These are phyloP conservation scores for Drosophila biarmipes DNA, from an alignment of 1,140 invertebrate genomes.

Conservation along the genomic window DNA sequence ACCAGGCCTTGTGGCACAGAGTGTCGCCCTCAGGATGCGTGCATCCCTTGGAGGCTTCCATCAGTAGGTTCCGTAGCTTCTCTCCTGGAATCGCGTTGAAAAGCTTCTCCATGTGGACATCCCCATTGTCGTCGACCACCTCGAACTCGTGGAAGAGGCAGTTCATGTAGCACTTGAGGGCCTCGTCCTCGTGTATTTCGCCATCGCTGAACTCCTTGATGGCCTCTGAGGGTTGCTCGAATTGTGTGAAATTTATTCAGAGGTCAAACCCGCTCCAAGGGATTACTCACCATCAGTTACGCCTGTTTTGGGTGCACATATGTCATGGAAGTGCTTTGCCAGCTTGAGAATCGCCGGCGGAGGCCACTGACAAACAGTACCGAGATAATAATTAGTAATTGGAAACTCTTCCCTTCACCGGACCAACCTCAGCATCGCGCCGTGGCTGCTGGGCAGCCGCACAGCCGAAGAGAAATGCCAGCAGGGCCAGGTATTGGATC, in stretches of 20 bases:
- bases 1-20: slow-evolving; percentile 76
- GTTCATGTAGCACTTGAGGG: slow-evolving; percentile 78
- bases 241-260: too few species aligned
- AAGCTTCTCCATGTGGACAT: slow-evolving; percentile 74
- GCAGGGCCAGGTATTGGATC: slow-evolving; percentile 27
- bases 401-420: not conserved
- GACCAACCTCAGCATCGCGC: slow-evolving; percentile 46
- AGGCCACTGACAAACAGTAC: slow-evolving; percentile 25
- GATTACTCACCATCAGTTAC: slow-evolving; percentile 47
- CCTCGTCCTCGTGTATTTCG: slow-evolving; percentile 70
- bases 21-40: slow-evolving; percentile 72
- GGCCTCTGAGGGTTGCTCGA: slow-evolving; percentile 39
- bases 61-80: slow-evolving; percentile 48
- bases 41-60: slow-evolving; percentile 67
- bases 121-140: slow-evolving; percentile 76
- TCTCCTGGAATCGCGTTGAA: slow-evolving; percentile 50
- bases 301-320: slow-evolving; percentile 58
- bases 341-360: slow-evolving; percentile 40
- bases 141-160: slow-evolving; percentile 73
- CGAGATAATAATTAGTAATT: not conserved
- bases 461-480: slow-evolving; percentile 11
- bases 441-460: slow-evolving; percentile 36
- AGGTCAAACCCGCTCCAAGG: not conserved
- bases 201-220: slow-evolving; percentile 80
- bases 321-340: slow-evolving; percentile 48